phyloP scores from a whole-genome alignment of 2,797 vertebrate species.

The Chiroxiphia lanceolata region DNA sequence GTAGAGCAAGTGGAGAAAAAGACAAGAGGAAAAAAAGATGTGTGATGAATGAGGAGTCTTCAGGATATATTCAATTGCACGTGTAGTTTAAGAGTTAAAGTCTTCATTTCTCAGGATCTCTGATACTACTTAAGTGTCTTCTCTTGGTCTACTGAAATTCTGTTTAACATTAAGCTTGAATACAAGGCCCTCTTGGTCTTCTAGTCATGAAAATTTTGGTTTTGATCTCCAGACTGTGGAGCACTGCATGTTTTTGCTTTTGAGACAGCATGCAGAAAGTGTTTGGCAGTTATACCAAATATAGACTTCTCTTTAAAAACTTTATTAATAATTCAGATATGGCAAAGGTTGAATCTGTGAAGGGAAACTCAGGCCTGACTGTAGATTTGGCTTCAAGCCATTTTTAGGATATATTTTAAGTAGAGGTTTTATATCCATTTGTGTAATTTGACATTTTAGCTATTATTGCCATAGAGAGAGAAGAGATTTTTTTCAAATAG shows the following conservation, averaged over 20 bases:
- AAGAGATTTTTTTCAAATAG: not conserved
- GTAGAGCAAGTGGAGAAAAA: fast-evolving
- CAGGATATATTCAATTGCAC: fast-evolving
- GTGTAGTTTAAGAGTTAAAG: not conserved
- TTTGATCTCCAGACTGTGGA: not conserved
- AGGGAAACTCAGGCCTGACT: not conserved
- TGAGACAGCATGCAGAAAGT: not conserved
- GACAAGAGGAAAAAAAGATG: not conserved
- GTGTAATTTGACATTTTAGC: not conserved
- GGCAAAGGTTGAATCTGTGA: not conserved
- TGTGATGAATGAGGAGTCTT: not conserved
- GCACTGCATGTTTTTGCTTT: not conserved
- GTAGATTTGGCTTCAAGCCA: not conserved
- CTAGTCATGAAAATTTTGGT: not conserved
- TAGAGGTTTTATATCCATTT: not conserved
- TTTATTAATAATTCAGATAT: not conserved
- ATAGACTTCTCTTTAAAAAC: not conserved
- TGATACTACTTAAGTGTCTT: not conserved
- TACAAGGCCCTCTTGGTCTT: not conserved
- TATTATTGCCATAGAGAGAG: not conserved
- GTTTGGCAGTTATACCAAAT: not conserved
- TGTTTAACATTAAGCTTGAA: not conserved
- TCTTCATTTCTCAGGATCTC: not conserved
- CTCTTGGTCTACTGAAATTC: not conserved
- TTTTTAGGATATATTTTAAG: not conserved